phyloP scores from a whole-genome alignment of 2,113 vertebrate genomes.

The Triplophysa tibetana region DNA sequence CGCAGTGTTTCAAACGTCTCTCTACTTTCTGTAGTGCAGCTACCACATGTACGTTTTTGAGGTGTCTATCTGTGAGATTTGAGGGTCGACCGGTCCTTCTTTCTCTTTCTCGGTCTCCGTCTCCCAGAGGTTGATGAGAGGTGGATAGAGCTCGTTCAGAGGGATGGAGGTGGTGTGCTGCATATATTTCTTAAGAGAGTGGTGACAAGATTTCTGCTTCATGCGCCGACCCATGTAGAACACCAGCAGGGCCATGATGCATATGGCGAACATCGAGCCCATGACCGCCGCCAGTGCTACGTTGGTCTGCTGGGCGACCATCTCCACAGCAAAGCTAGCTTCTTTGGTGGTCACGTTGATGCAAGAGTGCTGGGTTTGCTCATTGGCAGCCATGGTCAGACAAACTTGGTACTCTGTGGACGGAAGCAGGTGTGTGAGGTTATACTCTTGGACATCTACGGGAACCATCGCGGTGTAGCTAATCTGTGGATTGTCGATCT shows the following conservation, averaged over 20 bases:
- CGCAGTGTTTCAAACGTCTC: constrained; percentile 37
- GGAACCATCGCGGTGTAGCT: constrained; percentile 80
- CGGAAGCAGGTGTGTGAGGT: constrained; percentile 80
- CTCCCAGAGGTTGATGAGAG: constrained; percentile 82
- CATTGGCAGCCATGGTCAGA: constrained; percentile 70
- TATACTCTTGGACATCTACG: constrained; percentile 79
- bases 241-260: constrained; percentile 76
- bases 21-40: constrained; percentile 36
- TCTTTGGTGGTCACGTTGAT: constrained; percentile 80
- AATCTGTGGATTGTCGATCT: constrained; percentile 79
- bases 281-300: constrained; percentile 77
- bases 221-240: constrained; percentile 75
- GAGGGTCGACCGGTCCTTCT: constrained; percentile 61
- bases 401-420: constrained; percentile 78
- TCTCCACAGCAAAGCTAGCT: constrained; percentile 71
- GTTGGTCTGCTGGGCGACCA: constrained; percentile 69
- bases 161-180: constrained; percentile 79
- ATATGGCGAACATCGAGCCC: constrained; percentile 78
- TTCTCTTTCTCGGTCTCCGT: constrained; percentile 79
- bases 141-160: constrained; percentile 79
- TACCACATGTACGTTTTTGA: constrained; percentile 83
- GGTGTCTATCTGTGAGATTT: constrained; percentile 76
- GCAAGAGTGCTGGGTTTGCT: constrained; percentile 73
- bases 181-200: constrained; percentile 81
- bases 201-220: constrained; percentile 73